Evolutionary conservation across 2,888 invertebrate genomes (phyloP).

Genomic region (Elegia similella): DNA sequence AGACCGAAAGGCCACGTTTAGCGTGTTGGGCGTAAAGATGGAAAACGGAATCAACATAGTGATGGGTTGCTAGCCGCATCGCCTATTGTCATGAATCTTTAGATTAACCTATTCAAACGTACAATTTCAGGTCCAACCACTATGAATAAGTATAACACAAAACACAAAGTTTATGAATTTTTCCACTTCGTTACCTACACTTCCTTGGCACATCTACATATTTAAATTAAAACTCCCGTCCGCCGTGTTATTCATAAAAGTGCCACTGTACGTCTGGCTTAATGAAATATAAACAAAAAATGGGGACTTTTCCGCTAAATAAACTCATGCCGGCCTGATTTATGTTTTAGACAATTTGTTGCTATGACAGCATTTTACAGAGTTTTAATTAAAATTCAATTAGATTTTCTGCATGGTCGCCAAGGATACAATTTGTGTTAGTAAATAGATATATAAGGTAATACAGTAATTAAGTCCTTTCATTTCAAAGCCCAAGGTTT

Average conservation of each 20-base stretch:
- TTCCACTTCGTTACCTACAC: constrained; percentile 33
- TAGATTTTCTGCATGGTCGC: constrained; percentile 2
- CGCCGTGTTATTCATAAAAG: constrained; percentile 34
- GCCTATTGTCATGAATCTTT: too few relatives aligned
- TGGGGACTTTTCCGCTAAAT: constrained; percentile 25
- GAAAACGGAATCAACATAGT: too few relatives aligned
- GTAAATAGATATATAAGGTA: neutral
- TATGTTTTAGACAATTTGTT: constrained; percentile 23
- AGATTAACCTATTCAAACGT: too few relatives aligned
- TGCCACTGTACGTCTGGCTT: constrained; percentile 30
- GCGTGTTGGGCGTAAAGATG: too few relatives aligned
- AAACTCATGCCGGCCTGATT: constrained; percentile 27
- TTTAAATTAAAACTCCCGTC: constrained; percentile 38
- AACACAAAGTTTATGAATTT: constrained; percentile 36
- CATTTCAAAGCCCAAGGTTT: too few relatives aligned
- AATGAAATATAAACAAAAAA: constrained; percentile 46
- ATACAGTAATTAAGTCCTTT: too few relatives aligned
- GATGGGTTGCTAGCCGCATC: too few relatives aligned
- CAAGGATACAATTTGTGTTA: neutral
- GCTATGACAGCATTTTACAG: constrained; percentile 20
- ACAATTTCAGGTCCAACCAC: neutral
- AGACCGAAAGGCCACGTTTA: too few relatives aligned
- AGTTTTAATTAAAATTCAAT: constrained; percentile 27
- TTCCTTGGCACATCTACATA: constrained; percentile 35
- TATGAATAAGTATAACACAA: constrained; percentile 36